These are phyloP conservation scores for Hypsopygia costalis DNA, from an alignment of 2,888 invertebrate genomes.

Conservation along the genomic window DNA sequence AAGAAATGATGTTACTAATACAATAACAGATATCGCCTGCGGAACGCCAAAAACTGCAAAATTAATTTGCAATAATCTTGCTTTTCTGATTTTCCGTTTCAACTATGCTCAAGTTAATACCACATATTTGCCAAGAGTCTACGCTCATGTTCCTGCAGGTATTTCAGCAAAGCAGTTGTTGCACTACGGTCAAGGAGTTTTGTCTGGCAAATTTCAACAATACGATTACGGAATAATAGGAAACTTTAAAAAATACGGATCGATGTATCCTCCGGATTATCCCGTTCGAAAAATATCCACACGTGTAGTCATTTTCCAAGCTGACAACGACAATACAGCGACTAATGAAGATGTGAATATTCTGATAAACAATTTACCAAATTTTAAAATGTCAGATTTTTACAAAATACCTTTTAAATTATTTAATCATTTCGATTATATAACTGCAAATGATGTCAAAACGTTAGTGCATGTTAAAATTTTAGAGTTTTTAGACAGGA, in stretches of 20 bases:
- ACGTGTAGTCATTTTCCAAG: not conserved
- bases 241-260: not conserved
- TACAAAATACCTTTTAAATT: not conserved
- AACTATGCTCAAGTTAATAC: slow-evolving; percentile 1
- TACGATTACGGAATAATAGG: not conserved
- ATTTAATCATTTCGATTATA: not conserved
- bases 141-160: slow-evolving; percentile 1
- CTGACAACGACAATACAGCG: not conserved
- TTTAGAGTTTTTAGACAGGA: not conserved
- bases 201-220: not conserved
- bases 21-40: not conserved
- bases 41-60: not conserved
- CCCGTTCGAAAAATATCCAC: not conserved
- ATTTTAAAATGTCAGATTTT: not conserved
- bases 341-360: not conserved
- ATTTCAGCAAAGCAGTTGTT: not conserved
- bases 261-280: not conserved
- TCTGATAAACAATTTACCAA: not conserved
- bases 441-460: no score
- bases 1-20: not conserved
- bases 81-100: not conserved
- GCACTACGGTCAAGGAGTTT: not conserved
- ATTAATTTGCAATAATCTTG: not conserved
- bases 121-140: not conserved
- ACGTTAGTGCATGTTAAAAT: not conserved